phyloP scores from a whole-genome alignment of 2,888 invertebrate species.

The Ornithoptera alexandrae region DNA sequence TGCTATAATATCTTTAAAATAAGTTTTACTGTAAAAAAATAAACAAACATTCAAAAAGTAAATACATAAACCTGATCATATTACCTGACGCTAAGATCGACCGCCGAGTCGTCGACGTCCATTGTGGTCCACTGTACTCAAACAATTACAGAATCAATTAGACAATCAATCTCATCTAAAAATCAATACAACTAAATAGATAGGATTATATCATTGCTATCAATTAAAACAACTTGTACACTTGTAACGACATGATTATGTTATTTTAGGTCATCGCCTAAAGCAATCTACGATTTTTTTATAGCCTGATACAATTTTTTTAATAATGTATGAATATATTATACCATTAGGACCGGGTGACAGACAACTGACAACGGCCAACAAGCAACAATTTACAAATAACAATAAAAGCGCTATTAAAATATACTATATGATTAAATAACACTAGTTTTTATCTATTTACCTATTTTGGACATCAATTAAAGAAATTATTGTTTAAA shows the following conservation, averaged over 20 bases:
- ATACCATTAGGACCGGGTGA: conserved; percentile 29
- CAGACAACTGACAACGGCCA: conserved; percentile 32
- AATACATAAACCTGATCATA: conserved; percentile 29
- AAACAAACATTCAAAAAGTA: conserved; percentile 15
- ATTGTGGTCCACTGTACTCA: conserved; percentile 76
- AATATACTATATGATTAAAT: background rate
- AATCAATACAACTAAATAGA: conserved; percentile 30
- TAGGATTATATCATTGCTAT: background rate
- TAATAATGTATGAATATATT: conserved; percentile 19
- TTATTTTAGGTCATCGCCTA: conserved; percentile 13
- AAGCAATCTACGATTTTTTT: conserved; percentile 7
- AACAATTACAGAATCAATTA: conserved; percentile 45
- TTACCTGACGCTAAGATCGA: conserved; percentile 93
- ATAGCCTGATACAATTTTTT: conserved; percentile 16
- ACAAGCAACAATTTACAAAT: conserved; percentile 26
- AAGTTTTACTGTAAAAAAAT: conserved; percentile 2
- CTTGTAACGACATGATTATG: background rate
- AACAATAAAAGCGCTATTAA: conserved; percentile 3
- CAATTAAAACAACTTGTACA: background rate
- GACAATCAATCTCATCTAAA: conserved; percentile 32
- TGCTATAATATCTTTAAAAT: background rate
- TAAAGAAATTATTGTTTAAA: conserved; percentile 12
- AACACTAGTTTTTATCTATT: conserved; percentile 5
- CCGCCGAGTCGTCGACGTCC: conserved; percentile 94
- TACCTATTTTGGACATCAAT: conserved; percentile 18